Evolutionary conservation across 2,888 invertebrate species (phyloP), one percentile per base, ranked within the genome.

Genomic region (Hyposoter dolosus): DNA sequence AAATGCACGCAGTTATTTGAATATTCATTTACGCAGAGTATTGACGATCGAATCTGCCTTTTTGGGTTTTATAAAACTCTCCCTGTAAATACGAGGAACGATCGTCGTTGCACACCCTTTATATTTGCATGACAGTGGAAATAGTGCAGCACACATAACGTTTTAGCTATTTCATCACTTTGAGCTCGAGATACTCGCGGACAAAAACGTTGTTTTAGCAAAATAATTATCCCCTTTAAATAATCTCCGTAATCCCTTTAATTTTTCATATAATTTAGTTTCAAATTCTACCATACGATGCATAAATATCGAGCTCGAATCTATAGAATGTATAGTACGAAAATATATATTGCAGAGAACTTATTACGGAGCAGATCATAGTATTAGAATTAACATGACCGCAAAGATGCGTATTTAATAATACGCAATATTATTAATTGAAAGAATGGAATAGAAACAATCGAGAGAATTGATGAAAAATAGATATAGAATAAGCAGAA

Each of bases 211-310:
- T 45, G 19, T 43, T 28, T 74, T 32, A 45, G n/a, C 15, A 23
- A 45, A n/a, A 56, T 43, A 60, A 50, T 60, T 23, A 40, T 28
- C 10, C 17, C 28, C 43, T 76, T 56, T 56, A 6, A 32, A 47
- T 40, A 40, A 45, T 60, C 71, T 56, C 76, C 75, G 28, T 53
- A 56, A 40, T 75, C 4, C 15, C 65, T 83, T 84, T 74, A 66
- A 65, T 78, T 84, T 87, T 81, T 84, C 40, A 40, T 32, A 81
- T 78, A 23, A 78, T 84, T 87, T 87, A 86, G 71, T 81, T 79
- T 82, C 85, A 87, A 84, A 82, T 68, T 87, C 88, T 88, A 88
- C 88, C 85, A 85, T 76, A 88, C 75, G 85, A 88, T 88, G 88
- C 88, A 88, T 65, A 83, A 65, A 87, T 77, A 76, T 63, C 45